Evolutionary conservation across 53 echinoderm and acorn worm species (phyloP).

Genomic region (Actinopyga echinites): DNA sequence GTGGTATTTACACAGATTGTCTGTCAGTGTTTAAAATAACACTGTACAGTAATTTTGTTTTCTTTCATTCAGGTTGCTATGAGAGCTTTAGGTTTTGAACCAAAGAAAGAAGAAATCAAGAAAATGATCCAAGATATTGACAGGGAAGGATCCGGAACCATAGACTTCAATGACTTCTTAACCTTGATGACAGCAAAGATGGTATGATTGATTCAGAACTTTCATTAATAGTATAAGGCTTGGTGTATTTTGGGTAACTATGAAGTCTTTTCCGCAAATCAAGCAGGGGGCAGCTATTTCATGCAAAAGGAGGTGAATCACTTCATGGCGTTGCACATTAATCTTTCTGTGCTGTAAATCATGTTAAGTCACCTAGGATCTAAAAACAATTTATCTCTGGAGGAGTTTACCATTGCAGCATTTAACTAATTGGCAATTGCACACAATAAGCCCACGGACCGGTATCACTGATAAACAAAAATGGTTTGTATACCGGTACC

Average conservation of each 20-base stretch:
- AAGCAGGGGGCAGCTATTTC: background rate
- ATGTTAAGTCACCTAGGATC: no score
- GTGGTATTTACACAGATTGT: no score
- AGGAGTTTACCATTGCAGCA: no score
- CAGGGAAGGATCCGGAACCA: slow-evolving; percentile 92
- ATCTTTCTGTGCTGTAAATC: no score
- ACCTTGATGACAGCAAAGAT: slow-evolving; percentile 97
- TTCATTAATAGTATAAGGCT: background rate
- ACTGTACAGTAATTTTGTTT: background rate
- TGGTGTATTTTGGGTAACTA: background rate
- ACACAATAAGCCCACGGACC: no score
- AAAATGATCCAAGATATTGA: slow-evolving; percentile 99
- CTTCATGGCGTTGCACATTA: no score
- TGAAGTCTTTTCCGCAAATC: background rate
- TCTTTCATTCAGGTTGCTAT: slow-evolving; percentile 79
- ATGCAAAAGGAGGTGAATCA: background rate
- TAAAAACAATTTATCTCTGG: no score
- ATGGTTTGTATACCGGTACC: no score
- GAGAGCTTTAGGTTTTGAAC: slow-evolving; percentile 98
- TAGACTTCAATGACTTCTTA: slow-evolving; percentile 98
- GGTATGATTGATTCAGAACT: slow-evolving; percentile 50
- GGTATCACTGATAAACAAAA: no score
- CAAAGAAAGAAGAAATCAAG: slow-evolving; percentile 99
- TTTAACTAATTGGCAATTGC: no score
- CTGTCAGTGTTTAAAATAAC: no score